These are phyloP conservation scores for Hypercompe scribonia DNA, from an alignment of 2,888 invertebrate species.

Conservation along the genomic window DNA sequence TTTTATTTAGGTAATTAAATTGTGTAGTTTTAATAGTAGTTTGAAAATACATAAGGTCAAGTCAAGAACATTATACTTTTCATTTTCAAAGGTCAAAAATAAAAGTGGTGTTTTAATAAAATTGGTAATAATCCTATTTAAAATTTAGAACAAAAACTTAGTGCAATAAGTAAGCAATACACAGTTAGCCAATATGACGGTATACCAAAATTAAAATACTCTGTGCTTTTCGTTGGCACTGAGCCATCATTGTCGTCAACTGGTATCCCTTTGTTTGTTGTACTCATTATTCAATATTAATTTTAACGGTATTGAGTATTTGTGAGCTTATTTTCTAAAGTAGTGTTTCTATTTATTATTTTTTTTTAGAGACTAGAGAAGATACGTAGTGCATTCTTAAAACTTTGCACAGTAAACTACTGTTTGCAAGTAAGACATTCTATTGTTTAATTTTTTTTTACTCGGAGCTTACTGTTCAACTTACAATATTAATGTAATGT, in stretches of 20 bases:
- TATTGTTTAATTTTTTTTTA: too few species aligned
- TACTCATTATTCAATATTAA: constrained; percentile 25
- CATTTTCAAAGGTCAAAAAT: not conserved
- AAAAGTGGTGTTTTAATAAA: not conserved
- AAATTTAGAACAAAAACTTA: not conserved
- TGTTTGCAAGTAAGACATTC: not conserved
- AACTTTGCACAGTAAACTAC: not conserved
- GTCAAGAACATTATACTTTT: too few species aligned
- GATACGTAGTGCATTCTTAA: too few species aligned
- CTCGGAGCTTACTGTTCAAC: too few species aligned
- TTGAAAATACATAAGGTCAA: too few species aligned
- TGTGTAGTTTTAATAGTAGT: not conserved
- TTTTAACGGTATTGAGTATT: constrained; percentile 19
- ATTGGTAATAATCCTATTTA: not conserved
- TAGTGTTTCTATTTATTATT: constrained; percentile 2
- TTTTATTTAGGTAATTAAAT: not conserved
- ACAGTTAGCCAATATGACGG: constrained; percentile 36
- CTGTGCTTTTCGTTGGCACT: constrained; percentile 42
- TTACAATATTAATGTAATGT: too few species aligned
- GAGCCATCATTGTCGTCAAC: constrained; percentile 41
- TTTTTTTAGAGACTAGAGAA: not conserved
- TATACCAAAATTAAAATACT: constrained; percentile 54
- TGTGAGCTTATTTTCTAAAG: not conserved
- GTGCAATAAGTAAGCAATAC: not conserved
- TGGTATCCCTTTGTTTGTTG: constrained; percentile 18